Conservation (phyloP, 2,113 vertebrate species). For the Rafetus swinhoei region DNA sequence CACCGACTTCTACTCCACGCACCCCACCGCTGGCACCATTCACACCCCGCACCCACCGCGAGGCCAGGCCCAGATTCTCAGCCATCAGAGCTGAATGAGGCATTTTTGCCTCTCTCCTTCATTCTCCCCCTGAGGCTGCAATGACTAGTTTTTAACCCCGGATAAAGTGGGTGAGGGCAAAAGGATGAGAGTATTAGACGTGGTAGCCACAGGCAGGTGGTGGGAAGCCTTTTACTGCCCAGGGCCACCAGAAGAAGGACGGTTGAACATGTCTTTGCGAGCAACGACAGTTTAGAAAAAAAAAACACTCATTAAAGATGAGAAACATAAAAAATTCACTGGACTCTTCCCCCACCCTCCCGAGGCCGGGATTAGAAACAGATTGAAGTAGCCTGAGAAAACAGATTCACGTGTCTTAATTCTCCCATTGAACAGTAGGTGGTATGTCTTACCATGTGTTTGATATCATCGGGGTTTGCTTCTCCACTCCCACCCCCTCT, state of each 20-base stretch:
- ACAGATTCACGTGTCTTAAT: not conserved
- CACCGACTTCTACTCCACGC: not conserved
- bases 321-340: conserved; percentile 8
- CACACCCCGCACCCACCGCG: not conserved
- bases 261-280: not conserved
- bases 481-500: not conserved
- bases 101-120: not conserved
- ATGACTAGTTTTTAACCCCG: not conserved
- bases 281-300: not conserved
- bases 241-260: conserved; percentile 29
- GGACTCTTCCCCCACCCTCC: conserved; percentile 4
- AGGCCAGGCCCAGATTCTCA: not conserved
- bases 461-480: not conserved
- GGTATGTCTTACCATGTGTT: conserved; percentile 16
- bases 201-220: conserved; percentile 34
- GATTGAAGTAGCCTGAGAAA: conserved; percentile 48
- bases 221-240: conserved; percentile 25
- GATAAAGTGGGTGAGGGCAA: not conserved
- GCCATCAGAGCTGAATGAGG: not conserved
- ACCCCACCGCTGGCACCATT: not conserved
- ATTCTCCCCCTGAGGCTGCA: not conserved
- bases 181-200: conserved; percentile 1
- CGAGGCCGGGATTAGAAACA: conserved; percentile 43
- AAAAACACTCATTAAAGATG: conserved; percentile 7
- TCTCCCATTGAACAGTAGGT: conserved; percentile 10